A percentile compares a stretch with the other conserved stretches of the same genome.
Conservation (phyloP, 2,113 vertebrate species). For the Gymnocephalus cernua region DNA sequence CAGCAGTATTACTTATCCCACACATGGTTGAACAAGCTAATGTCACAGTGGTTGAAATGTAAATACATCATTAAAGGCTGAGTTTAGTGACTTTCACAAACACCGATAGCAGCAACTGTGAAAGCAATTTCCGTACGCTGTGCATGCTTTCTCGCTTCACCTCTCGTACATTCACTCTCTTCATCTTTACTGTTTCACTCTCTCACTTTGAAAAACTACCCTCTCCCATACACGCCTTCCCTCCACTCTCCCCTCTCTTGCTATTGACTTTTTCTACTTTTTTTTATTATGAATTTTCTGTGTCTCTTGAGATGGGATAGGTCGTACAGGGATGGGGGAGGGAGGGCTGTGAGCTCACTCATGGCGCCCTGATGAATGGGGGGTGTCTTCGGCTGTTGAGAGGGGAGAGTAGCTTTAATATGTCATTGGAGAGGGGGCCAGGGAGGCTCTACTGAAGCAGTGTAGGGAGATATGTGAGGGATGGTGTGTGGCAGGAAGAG, state of each 20-base stretch:
- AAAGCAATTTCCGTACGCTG: slow-evolving; percentile 63
- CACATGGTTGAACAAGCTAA: slow-evolving; percentile 76
- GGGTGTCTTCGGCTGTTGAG: slow-evolving; percentile 69
- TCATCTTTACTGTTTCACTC: slow-evolving; percentile 43
- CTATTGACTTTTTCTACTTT: slow-evolving; percentile 15
- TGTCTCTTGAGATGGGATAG: slow-evolving; percentile 23
- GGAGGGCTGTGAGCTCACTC: slow-evolving; percentile 57
- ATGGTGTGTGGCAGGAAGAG: slow-evolving; percentile 73
- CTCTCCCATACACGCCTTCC: slow-evolving; percentile 15
- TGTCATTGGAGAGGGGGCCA: slow-evolving; percentile 71
- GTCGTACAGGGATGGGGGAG: slow-evolving; percentile 11
- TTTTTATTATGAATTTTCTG: slow-evolving; percentile 51
- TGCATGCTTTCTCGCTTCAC: slow-evolving; percentile 61
- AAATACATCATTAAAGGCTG: slow-evolving; percentile 75
- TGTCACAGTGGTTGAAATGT: slow-evolving; percentile 72
- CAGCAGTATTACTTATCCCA: slow-evolving; percentile 71
- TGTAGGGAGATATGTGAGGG: slow-evolving; percentile 68
- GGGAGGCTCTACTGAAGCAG: slow-evolving; percentile 61
- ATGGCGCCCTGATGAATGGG: slow-evolving; percentile 78
- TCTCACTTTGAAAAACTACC: slow-evolving; percentile 59
- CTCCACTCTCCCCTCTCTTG: slow-evolving; percentile 10
- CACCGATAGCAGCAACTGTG: slow-evolving; percentile 49
- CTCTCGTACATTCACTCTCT: slow-evolving; percentile 39
- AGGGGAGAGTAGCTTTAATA: slow-evolving; percentile 77
- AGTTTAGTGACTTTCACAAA: slow-evolving; percentile 74